Evolutionary conservation across 2,797 vertebrate genomes (phyloP), one percentile per base, ranked within the genome.

Genomic region (Okamejei kenojei): DNA sequence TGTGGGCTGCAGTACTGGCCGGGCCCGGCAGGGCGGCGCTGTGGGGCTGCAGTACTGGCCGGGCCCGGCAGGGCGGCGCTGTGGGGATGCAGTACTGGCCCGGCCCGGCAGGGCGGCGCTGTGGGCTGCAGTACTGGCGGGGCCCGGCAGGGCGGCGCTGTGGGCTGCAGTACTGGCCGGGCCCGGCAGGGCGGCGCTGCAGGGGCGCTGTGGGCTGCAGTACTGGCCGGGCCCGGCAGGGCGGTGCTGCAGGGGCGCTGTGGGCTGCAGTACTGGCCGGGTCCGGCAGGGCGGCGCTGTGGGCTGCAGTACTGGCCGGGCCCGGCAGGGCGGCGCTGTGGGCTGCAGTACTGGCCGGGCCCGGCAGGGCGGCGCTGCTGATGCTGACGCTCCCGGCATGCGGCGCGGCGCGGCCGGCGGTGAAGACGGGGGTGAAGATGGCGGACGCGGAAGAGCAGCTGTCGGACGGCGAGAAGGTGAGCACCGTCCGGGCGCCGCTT

Each of bases 391-490:
- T 95, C 95, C 93, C 94, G 93, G 93, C 45, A 61, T 35, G 32
- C 78, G 90, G 93, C 94, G 32, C 78, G 90, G 93, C 94, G 95
- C 94, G 94, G 94, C 90, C 96, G 95, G 97, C 97, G 96, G 96
- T 95, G 96, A 96, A 96, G 96, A 94, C 96, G 95, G 96, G 96
- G 97, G 97, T 97, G 97, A 97, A 99, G 96, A 99, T 99, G 98
- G 98, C 98, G 94, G 98, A 99, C 96, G 97, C 97, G 94, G 98
- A 99, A 95, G 98, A 98, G 93, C 97, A 97, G 95, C 97, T 99
- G 96, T 97, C 98, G 96, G 98, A 99, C 93, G 98, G 99, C 90
- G 98, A 99, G 96, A 99, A 99, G 98, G 98, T 99, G 96, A 94
- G 95, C 5, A 54, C 45, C 45, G 45, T 6, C 45, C 45, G 0